Evolutionary conservation across 2,888 invertebrate species (phyloP).

Genomic region (Meiosimyza decipiens): DNA sequence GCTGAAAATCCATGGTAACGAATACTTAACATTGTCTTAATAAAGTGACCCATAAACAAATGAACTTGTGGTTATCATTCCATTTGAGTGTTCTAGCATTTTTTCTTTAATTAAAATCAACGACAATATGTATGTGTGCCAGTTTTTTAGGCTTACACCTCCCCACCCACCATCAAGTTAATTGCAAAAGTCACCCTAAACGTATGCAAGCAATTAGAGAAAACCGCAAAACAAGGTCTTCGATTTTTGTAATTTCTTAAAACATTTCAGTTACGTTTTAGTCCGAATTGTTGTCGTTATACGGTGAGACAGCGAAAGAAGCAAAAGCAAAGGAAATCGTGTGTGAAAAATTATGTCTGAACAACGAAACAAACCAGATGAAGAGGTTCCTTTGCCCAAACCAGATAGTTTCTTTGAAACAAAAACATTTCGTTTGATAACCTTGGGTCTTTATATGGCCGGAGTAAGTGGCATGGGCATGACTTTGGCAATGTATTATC

Average conservation of each 20-base stretch:
- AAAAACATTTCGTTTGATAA: slow-evolving; percentile 60
- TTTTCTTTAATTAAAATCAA: too few species aligned
- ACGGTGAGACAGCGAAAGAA: slow-evolving; percentile 2
- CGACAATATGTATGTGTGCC: too few species aligned
- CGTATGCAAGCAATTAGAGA: slow-evolving; percentile 28
- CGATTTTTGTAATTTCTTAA: slow-evolving; percentile 34
- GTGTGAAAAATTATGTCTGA: not conserved
- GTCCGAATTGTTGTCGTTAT: slow-evolving; percentile 26
- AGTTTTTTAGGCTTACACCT: too few species aligned
- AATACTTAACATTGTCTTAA: too few species aligned
- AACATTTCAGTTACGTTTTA: slow-evolving; percentile 41
- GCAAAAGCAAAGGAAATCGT: not conserved
- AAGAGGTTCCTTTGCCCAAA: slow-evolving; percentile 56
- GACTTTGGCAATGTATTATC: slow-evolving; percentile 61
- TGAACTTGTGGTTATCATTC: too few species aligned
- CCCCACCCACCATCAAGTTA: slow-evolving; percentile 2
- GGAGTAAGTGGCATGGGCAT: slow-evolving; percentile 63
- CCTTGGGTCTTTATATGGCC: slow-evolving; percentile 59
- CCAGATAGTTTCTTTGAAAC: slow-evolving; percentile 60
- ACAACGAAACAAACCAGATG: slow-evolving; percentile 48
- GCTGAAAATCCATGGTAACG: too few species aligned
- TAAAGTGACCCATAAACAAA: too few species aligned
- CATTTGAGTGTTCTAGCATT: too few species aligned
- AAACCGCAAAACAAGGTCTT: slow-evolving; percentile 39
- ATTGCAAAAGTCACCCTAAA: slow-evolving; percentile 33